Conservation (phyloP, 2,797 vertebrate genomes). For the Myripristis jacobus region DNA sequence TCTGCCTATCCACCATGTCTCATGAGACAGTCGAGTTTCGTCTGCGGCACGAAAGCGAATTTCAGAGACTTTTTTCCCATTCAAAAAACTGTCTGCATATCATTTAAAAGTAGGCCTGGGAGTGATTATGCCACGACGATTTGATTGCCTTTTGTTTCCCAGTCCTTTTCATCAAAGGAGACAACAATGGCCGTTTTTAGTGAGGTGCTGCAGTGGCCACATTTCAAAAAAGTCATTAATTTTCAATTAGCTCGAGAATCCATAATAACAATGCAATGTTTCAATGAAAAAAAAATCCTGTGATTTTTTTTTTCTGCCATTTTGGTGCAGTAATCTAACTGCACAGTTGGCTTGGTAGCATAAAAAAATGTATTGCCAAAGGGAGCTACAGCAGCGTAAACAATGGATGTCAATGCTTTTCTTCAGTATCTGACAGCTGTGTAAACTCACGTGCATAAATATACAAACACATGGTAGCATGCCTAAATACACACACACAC, state of each 20-base stretch:
- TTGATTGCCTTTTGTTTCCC: slow-evolving; percentile 27
- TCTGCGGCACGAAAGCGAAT: slow-evolving; percentile 36
- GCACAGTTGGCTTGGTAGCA: slow-evolving; percentile 32
- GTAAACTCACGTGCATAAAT: slow-evolving; percentile 53
- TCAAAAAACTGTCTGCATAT: slow-evolving; percentile 12
- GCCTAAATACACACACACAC: slow-evolving; percentile 32
- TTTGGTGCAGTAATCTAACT: slow-evolving; percentile 14
- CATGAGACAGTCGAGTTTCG: slow-evolving; percentile 36
- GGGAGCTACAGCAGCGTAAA: slow-evolving; percentile 27
- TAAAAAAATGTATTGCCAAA: slow-evolving; percentile 33
- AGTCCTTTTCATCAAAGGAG: slow-evolving; percentile 6
- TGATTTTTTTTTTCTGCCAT: background rate
- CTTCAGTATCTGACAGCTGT: slow-evolving; percentile 65
- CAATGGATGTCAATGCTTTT: slow-evolving; percentile 39
- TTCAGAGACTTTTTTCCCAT: slow-evolving; percentile 32
- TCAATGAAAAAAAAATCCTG: slow-evolving; percentile 7
- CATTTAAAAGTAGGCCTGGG: slow-evolving; percentile 21
- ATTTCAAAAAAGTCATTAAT: slow-evolving; percentile 23
- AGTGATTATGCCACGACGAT: slow-evolving; percentile 14
- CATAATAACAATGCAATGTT: slow-evolving; percentile 10
- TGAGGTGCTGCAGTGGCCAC: slow-evolving; percentile 8
- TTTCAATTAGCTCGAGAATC: slow-evolving; percentile 22
- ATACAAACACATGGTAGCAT: slow-evolving; percentile 41
- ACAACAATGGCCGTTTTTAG: slow-evolving; percentile 18
- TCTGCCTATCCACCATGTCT: slow-evolving; percentile 14